phyloP scores from a whole-genome alignment of 2,113 vertebrate genomes.

The Corynorhinus townsendii region DNA sequence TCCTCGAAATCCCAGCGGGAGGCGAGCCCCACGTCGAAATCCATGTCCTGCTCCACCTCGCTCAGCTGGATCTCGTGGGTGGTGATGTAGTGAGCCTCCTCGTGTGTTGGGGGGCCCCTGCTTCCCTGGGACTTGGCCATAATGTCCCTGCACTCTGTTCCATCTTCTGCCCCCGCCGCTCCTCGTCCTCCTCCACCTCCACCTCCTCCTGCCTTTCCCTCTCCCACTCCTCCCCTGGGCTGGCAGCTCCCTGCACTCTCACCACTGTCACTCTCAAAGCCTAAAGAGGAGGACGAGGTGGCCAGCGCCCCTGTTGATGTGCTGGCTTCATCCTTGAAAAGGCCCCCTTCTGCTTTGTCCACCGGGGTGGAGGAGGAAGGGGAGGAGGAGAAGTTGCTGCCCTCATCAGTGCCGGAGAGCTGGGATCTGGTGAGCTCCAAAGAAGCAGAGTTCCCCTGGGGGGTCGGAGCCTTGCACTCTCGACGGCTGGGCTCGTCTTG shows the following conservation, averaged over 20 bases:
- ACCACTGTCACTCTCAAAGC: conserved; percentile 77
- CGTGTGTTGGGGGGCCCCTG: conserved; percentile 57
- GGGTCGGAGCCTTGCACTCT: background rate
- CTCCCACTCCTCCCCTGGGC: background rate
- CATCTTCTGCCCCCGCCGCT: background rate
- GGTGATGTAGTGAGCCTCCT: conserved; percentile 93
- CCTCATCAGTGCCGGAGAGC: background rate
- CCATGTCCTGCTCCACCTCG: conserved; percentile 91
- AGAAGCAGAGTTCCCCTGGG: background rate
- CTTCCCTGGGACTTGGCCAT: conserved; percentile 41
- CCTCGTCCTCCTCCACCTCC: background rate
- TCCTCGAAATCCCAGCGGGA: conserved; percentile 91
- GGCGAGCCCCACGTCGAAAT: conserved; percentile 83
- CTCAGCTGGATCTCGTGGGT: conserved; percentile 95
- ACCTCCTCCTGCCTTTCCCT: background rate
- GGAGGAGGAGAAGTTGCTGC: background rate
- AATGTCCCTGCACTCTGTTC: conserved; percentile 15
- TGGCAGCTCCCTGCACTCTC: conserved; percentile 9
- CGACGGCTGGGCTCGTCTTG: background rate
- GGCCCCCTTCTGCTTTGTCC: conserved; percentile 25
- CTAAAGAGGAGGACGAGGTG: conserved; percentile 76
- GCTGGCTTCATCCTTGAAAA: conserved; percentile 46
- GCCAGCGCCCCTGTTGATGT: conserved; percentile 41
- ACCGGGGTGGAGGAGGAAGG: conserved; percentile 70
- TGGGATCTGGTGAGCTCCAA: background rate